phyloP scores from a whole-genome alignment of 1,140 invertebrate genomes.

The Drosophila lacteicornis region DNA sequence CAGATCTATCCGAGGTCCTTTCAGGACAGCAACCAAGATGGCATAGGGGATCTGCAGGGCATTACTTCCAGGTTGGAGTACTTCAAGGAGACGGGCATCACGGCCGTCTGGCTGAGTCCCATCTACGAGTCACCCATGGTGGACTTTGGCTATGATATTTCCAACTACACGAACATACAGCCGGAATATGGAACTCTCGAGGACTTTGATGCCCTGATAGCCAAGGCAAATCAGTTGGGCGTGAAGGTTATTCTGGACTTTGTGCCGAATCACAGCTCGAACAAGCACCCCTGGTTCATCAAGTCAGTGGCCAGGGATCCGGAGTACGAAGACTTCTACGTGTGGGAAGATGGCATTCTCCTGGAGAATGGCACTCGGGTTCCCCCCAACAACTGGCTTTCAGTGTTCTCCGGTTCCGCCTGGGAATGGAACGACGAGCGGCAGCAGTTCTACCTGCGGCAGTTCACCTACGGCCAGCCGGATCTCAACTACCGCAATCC shows the following conservation, averaged over 20 bases:
- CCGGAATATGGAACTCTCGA: conserved; percentile 89
- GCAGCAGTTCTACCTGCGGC: conserved; percentile 89
- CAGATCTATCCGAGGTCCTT: conserved; percentile 73
- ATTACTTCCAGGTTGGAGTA: conserved; percentile 86
- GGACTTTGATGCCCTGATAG: conserved; percentile 89
- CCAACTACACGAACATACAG: conserved; percentile 90
- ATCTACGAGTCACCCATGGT: conserved; percentile 89
- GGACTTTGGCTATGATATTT: conserved; percentile 89
- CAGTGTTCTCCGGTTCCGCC: conserved; percentile 86
- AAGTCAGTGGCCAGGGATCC: conserved; percentile 86
- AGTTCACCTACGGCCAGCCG: conserved; percentile 88
- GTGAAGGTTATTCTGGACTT: conserved; percentile 81
- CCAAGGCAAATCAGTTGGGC: conserved; percentile 85
- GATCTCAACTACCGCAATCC: conserved; percentile 90
- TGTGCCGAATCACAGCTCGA: conserved; percentile 90
- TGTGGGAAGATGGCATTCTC: conserved; percentile 87
- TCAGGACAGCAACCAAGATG: conserved; percentile 68
- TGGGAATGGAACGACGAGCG: conserved; percentile 88
- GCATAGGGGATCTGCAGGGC: conserved; percentile 67
- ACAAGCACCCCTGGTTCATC: conserved; percentile 89
- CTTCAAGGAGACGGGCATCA: conserved; percentile 86
- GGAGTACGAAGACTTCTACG: conserved; percentile 89
- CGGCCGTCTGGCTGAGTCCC: conserved; percentile 89
- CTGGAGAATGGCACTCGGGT: conserved; percentile 53
- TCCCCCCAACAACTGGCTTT: conserved; percentile 90